These are phyloP conservation scores for Cryptocheilus praepositus DNA, from an alignment of 2,888 invertebrate species.

Conservation along the genomic window DNA sequence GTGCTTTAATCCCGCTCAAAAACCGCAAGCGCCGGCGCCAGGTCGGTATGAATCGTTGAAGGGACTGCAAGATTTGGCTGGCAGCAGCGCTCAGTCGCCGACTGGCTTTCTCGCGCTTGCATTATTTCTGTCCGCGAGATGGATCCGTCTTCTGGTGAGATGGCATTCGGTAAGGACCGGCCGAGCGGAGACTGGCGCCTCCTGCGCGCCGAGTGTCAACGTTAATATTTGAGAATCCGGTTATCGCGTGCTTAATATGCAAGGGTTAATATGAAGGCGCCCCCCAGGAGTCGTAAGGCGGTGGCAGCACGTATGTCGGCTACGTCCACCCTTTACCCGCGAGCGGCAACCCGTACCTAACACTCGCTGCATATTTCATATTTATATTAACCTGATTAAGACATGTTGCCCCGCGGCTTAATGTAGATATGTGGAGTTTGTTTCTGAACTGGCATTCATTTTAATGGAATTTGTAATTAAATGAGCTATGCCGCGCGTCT, in stretches of 20 bases:
- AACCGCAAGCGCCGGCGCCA: constrained; percentile 8
- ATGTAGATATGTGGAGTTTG: constrained; percentile 75
- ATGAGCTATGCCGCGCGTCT: constrained; percentile 68
- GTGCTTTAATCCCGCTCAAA: background rate
- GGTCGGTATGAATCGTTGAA: constrained; percentile 8
- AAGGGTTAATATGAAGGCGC: constrained; percentile 74
- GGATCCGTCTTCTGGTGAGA: constrained; percentile 55
- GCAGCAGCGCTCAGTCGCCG: constrained; percentile 17
- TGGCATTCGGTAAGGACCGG: constrained; percentile 50
- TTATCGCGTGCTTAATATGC: constrained; percentile 72
- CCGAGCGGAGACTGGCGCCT: constrained; percentile 43
- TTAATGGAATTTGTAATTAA: constrained; percentile 75
- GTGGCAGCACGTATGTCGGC: constrained; percentile 65
- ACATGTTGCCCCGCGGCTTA: constrained; percentile 72
- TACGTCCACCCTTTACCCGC: constrained; percentile 68
- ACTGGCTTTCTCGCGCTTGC: constrained; percentile 26
- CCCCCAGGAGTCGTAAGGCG: constrained; percentile 74
- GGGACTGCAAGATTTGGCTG: constrained; percentile 35
- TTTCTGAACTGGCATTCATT: constrained; percentile 74
- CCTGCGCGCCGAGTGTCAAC: constrained; percentile 54
- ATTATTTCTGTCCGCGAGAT: constrained; percentile 50
- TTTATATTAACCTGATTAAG: constrained; percentile 76
- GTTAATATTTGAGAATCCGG: constrained; percentile 72
- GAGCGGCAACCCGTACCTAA: constrained; percentile 55
- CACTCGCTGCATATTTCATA: constrained; percentile 74